phyloP scores from a whole-genome alignment of 64 coral and sea anemone species.

The Hydrozoanthus tunicans region DNA sequence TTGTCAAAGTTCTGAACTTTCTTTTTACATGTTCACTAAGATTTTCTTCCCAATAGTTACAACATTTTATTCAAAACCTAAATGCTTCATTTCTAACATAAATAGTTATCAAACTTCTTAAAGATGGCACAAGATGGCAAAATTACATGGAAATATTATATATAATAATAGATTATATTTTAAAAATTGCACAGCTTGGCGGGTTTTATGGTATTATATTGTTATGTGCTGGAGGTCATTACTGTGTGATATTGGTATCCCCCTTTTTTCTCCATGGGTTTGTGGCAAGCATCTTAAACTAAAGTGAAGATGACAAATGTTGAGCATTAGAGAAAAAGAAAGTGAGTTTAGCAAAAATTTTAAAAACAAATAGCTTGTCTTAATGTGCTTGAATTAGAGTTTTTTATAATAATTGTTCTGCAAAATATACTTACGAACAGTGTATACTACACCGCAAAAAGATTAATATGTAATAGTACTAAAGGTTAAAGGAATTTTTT shows the following conservation, averaged over 20 bases:
- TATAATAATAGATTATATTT: too few species aligned
- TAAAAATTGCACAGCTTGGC: neutral
- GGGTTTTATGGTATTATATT: too few species aligned
- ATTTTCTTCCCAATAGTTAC: too few species aligned
- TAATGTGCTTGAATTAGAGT: neutral
- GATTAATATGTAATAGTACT: neutral
- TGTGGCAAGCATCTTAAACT: slow-evolving; percentile 58
- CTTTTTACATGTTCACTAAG: too few species aligned
- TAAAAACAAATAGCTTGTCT: neutral
- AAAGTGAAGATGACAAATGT: slow-evolving; percentile 36
- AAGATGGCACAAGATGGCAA: too few species aligned
- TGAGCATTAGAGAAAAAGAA: slow-evolving; percentile 33
- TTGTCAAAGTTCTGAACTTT: too few species aligned
- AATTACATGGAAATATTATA: too few species aligned
- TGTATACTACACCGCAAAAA: neutral
- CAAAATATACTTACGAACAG: too few species aligned
- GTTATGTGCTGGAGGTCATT: neutral
- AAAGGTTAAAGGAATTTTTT: neutral
- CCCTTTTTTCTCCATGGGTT: slow-evolving; percentile 45
- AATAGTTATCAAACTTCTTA: too few species aligned
- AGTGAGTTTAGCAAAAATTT: neutral
- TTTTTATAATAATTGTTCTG: neutral
- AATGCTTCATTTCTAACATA: too few species aligned
- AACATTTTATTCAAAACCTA: too few species aligned
- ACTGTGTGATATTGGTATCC: neutral